phyloP scores from a whole-genome alignment of 2,113 vertebrate genomes.

The Pycnonotus jocosus region DNA sequence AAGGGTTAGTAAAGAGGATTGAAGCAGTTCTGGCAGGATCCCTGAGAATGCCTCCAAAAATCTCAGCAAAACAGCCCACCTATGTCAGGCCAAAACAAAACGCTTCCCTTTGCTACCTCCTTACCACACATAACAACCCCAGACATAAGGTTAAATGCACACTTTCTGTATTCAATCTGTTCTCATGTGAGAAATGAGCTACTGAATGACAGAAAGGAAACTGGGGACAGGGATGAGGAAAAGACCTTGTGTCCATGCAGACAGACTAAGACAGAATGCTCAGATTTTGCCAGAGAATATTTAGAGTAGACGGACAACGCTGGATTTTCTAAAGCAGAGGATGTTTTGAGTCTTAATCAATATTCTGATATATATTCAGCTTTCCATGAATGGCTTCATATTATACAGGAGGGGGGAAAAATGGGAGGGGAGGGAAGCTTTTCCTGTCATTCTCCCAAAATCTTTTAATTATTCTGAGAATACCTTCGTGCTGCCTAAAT shows the following conservation, averaged over 20 bases:
- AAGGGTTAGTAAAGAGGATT: background rate
- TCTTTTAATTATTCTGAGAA: background rate
- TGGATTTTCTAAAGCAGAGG: background rate
- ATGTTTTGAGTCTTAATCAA: background rate
- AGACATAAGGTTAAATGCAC: background rate
- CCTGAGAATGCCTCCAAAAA: background rate
- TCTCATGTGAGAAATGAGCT: background rate
- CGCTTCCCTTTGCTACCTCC: background rate
- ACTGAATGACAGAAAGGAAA: background rate
- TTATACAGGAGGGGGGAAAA: background rate
- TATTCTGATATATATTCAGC: background rate
- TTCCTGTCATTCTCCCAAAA: background rate
- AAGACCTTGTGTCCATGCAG: background rate
- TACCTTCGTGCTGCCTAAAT: background rate
- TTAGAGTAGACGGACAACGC: background rate
- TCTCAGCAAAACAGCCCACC: background rate
- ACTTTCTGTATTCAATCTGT: background rate
- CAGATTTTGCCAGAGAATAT: background rate
- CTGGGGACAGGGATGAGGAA: accelerated
- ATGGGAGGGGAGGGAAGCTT: background rate
- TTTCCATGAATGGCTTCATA: background rate
- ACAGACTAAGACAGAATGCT: background rate
- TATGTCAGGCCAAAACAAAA: background rate
- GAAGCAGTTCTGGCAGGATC: background rate
- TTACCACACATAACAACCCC: background rate